Evolutionary conservation across 2,113 vertebrate species (phyloP).

Genomic region (Poecilia latipinna): DNA sequence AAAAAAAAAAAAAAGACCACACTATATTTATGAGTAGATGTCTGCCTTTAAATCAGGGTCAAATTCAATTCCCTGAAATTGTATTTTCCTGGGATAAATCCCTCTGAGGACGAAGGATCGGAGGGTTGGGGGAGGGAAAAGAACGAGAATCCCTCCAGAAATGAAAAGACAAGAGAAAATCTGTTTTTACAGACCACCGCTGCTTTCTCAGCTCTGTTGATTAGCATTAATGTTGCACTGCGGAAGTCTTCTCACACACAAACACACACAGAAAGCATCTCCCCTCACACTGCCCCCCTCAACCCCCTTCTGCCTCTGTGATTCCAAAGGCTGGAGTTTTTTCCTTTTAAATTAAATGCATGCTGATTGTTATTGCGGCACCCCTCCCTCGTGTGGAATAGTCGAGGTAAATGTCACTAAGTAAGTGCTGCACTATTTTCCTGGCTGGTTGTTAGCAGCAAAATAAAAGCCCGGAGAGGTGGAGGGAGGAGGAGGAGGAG

Average conservation of each 20-base stretch:
- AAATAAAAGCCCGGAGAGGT: constrained; percentile 35
- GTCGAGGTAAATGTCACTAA: constrained; percentile 73
- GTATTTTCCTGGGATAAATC: constrained; percentile 53
- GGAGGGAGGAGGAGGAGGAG: background rate
- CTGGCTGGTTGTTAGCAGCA: constrained; percentile 44
- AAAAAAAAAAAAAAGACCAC: constrained; percentile 19
- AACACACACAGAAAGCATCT: constrained; percentile 28
- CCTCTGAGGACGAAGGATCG: constrained; percentile 6
- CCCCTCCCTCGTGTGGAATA: constrained; percentile 36
- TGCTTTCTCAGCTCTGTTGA: constrained; percentile 68
- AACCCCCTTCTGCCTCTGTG: constrained; percentile 14
- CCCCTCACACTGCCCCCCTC: background rate
- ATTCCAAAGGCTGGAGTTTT: constrained; percentile 46
- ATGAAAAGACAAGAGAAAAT: constrained; percentile 68
- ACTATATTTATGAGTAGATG: constrained; percentile 30
- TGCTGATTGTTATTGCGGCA: constrained; percentile 69
- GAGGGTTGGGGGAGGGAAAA: background rate
- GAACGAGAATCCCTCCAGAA: constrained; percentile 48
- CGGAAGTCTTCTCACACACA: constrained; percentile 48
- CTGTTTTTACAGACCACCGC: constrained; percentile 69
- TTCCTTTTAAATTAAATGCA: constrained; percentile 70
- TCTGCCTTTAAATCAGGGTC: constrained; percentile 56
- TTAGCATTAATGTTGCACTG: constrained; percentile 71
- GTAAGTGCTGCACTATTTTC: constrained; percentile 60
- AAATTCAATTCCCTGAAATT: constrained; percentile 52